Base-by-base conservation (phyloP, 2,888 invertebrate genomes). In the Byasa hedistus region DNA sequence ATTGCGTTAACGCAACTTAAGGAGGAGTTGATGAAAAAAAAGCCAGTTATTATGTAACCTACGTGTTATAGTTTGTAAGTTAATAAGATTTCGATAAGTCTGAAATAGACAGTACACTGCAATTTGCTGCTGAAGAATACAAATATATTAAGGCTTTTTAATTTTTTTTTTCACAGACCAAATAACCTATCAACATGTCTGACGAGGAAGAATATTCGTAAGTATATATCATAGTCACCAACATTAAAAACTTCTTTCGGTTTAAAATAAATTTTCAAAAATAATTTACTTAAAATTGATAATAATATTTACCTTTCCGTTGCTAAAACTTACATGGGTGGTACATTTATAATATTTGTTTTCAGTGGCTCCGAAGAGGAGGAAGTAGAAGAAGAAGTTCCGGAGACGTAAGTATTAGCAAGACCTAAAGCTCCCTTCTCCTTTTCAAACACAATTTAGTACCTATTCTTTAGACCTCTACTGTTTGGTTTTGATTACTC, bases 141-240 rank as follows among this genome's bases (percentile, higher is more conserved):
- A 19, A 19, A 52, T n/a, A 36, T 17, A 63, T 27, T 52, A 58
- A 58, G 32, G 32, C 32, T 7, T 22, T 0, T 8, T 44, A 8
- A 57, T 66, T 69, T 75, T 81, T 82, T 82, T 70, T 71, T 79
- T 90, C 87, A 64, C 92, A 92, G 92, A 91, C 75, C 83, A 80
- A 76, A 85, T 84, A 91, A 90, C 81, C 85, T 90, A 93, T 91
- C 94, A 96, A 91, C 94, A 97, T 97, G 97, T 97, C 97, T 93
- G 97, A 97, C 94, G 97, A 97, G 92, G 97, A 97, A 93, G 97
- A 97, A 94, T 97, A 97, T 94, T 97, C 97, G 97, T 97, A 94
- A 97, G 97, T 97, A 93, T 8, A 32, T 32, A 32, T 32, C 32
- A 32, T 10, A 32, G 32, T 32, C 7, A 32, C 7, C 7, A 32